Evolutionary conservation across 2,888 invertebrate species (phyloP), one percentile per base, ranked within the genome.

Genomic region (Drosophila putrida): DNA sequence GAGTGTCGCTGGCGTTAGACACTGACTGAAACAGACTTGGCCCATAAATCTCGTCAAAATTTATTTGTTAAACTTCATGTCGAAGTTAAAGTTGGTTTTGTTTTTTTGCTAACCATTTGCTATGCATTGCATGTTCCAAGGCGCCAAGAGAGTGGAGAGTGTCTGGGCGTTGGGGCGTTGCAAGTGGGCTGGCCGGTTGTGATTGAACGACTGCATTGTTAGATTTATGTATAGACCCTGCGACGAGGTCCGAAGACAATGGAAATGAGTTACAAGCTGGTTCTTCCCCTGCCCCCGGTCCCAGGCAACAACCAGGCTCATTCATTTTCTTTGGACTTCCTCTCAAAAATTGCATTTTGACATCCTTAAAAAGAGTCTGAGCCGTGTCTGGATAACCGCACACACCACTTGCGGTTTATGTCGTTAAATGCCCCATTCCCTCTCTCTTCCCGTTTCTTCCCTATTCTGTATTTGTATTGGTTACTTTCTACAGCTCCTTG

Each of bases 21-120:
- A 25, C 70, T 63, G 60, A 53, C 62, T 73, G 69, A 68, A 62
- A 68, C 47, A 57, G 67, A 66, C 65, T 71, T 76, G 67, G 57
- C 66, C 82, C 77, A 89, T 84, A 89, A 84, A 84, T 84, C 84
- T 81, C 72, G 47, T 66, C 78, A 75, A 70, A 85, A 85, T 82
- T 89, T 88, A 88, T 89, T 79, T 85, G 76, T 73, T 76, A 70
- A 75, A 67, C 80, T 84, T 80, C 73, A 73, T 68, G 70, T 71
- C 58, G 71, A 70, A 71, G 68, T 55, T 63, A 54, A 64, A 61
- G 55, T 62, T 55, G 55, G 9, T 53, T 55, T 46, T 47, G 39
- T 4, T n/a, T 53, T 55, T 54, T 62, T 47, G 74, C 53, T 46
- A 60, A 31, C 47, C 63, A 75, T 78, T 86, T 86, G 67, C 68